phyloP scores from a whole-genome alignment of 2,888 invertebrate genomes.

The Drosophila multiciliata region DNA sequence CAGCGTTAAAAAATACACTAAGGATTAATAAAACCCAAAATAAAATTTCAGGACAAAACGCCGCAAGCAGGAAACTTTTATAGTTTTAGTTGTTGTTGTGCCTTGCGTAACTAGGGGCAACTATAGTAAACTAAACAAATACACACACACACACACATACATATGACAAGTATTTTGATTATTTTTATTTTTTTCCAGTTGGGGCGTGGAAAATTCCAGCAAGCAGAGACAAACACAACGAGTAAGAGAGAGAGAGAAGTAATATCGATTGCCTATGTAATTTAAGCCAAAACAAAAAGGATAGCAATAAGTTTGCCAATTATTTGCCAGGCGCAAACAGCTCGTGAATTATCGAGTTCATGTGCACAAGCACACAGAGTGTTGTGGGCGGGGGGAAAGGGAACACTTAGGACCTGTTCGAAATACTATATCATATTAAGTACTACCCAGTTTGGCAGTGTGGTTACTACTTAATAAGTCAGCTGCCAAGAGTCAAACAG shows the following conservation, averaged over 20 bases:
- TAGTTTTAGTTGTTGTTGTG: constrained; percentile 61
- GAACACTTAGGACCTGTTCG: constrained; percentile 9
- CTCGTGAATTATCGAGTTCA: constrained; percentile 23
- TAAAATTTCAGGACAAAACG: constrained; percentile 21
- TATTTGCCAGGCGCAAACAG: constrained; percentile 37
- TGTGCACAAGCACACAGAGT: neutral
- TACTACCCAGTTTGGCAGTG: constrained; percentile 16
- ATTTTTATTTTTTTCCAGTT: constrained; percentile 7
- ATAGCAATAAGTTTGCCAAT: constrained; percentile 58
- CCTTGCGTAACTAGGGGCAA: constrained; percentile 72
- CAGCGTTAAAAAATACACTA: constrained; percentile 67
- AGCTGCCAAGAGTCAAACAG: constrained; percentile 26
- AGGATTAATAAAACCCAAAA: constrained; percentile 68
- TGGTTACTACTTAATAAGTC: constrained; percentile 20
- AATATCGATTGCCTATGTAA: constrained; percentile 53
- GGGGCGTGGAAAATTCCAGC: constrained; percentile 16
- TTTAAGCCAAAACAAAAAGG: constrained; percentile 23
- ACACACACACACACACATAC: constrained; percentile 23
- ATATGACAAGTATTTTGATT: constrained; percentile 51
- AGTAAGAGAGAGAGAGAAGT: neutral
- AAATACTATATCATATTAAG: constrained; percentile 14
- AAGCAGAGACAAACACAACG: neutral
- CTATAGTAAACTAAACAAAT: constrained; percentile 38
- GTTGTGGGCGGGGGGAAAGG: neutral
- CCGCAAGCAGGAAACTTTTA: constrained; percentile 11